phyloP scores from a whole-genome alignment of 2,113 vertebrate genomes.

The Poeciliopsis prolifica region DNA sequence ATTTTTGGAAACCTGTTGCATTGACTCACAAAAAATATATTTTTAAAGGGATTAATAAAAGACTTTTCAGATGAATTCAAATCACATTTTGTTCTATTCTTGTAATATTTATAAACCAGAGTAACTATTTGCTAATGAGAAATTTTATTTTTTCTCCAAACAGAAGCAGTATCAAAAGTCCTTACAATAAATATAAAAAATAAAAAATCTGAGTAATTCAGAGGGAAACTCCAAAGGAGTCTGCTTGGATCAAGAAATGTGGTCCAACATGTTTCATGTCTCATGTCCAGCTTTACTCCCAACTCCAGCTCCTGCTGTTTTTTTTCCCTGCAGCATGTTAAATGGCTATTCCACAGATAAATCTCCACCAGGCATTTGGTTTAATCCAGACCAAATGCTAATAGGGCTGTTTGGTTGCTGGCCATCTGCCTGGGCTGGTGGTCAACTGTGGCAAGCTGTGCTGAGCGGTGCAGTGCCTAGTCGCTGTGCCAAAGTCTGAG shows the following conservation, averaged over 20 bases:
- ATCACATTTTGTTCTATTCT: too few species aligned
- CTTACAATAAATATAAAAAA: neutral
- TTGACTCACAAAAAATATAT: too few species aligned
- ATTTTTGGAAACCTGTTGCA: too few species aligned
- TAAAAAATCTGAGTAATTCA: neutral
- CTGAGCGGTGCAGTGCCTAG: conserved; percentile 50
- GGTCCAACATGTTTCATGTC: conserved; percentile 3
- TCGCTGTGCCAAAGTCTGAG: conserved; percentile 63
- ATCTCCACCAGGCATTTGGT: conserved; percentile 62
- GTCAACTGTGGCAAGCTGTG: conserved; percentile 71
- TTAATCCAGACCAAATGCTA: conserved; percentile 85
- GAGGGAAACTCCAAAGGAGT: neutral
- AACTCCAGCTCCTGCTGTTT: conserved; percentile 32
- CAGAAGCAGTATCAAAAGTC: neutral
- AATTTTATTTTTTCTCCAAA: neutral
- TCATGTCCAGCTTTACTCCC: conserved; percentile 20
- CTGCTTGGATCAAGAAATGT: neutral
- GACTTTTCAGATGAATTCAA: too few species aligned
- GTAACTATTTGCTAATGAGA: neutral
- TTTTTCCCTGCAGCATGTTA: conserved; percentile 35
- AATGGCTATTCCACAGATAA: conserved; percentile 54
- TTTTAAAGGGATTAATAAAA: too few species aligned
- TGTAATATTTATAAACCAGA: neutral
- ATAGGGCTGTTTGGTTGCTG: conserved; percentile 80
- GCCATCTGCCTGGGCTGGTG: conserved; percentile 77